These are phyloP conservation scores for Isotomurus palustris DNA, from an alignment of 2,888 invertebrate genomes.

Conservation along the genomic window DNA sequence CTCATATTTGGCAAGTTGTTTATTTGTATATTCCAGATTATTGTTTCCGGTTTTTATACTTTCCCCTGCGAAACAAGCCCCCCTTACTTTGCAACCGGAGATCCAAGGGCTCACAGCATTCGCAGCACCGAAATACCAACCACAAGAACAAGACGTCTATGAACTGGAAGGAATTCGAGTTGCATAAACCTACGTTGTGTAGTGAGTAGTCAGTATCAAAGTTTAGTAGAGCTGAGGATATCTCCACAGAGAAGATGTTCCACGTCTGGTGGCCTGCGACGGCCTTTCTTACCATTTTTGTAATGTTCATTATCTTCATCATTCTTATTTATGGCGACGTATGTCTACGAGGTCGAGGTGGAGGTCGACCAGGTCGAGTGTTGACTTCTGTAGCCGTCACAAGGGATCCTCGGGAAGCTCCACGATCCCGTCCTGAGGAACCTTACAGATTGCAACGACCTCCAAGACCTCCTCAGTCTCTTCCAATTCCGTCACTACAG, in stretches of 20 bases:
- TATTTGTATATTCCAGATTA: constrained; percentile 71
- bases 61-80: constrained; percentile 75
- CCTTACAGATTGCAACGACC: neutral
- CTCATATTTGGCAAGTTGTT: too few relatives aligned
- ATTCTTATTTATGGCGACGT: constrained; percentile 71
- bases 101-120: too few relatives aligned
- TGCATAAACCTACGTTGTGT: too few relatives aligned
- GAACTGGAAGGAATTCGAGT: too few relatives aligned
- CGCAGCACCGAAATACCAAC: constrained; percentile 16
- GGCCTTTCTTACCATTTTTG: constrained; percentile 66
- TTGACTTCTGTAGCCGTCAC: constrained; percentile 16
- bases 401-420: neutral
- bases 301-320: constrained; percentile 68
- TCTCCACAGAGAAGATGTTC: constrained; percentile 56
- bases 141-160: too few relatives aligned
- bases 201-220: too few relatives aligned
- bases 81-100: constrained; percentile 50
- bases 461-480: too few relatives aligned
- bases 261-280: constrained; percentile 73
- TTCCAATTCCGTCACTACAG: too few relatives aligned
- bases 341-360: constrained; percentile 51
- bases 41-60: constrained; percentile 77
- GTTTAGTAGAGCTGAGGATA: too few relatives aligned
- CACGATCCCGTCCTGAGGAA: constrained; percentile 16
- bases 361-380: constrained; percentile 48